Conservation (phyloP, 2,797 vertebrate genomes). For the Coregonus sp. region DNA sequence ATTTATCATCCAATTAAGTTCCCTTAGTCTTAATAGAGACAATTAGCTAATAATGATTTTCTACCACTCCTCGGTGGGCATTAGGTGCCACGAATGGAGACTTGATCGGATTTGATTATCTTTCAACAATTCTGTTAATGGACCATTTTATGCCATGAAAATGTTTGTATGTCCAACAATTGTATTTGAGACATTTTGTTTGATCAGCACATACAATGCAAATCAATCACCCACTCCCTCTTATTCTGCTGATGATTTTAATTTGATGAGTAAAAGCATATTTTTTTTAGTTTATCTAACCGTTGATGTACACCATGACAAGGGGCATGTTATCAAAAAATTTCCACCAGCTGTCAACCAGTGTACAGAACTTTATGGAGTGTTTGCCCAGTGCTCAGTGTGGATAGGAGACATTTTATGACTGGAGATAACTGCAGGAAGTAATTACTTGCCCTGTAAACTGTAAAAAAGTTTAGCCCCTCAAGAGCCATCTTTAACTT, state of each 20-base stretch:
- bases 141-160: background rate
- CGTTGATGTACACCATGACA: conserved; percentile 20
- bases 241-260: conserved; percentile 23
- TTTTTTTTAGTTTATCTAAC: background rate
- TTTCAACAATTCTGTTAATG: background rate
- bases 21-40: background rate
- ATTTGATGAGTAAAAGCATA: background rate
- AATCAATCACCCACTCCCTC: background rate
- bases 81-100: background rate
- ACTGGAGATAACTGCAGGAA: conserved; percentile 15
- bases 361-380: conserved; percentile 30
- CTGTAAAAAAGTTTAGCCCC: background rate
- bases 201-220: conserved; percentile 6
- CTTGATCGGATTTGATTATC: background rate
- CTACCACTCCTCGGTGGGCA: background rate
- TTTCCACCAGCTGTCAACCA: conserved; percentile 14
- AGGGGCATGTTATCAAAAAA: conserved; percentile 26
- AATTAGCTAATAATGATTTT: conserved; percentile 24
- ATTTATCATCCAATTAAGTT: background rate
- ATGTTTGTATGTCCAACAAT: background rate
- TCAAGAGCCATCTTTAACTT: conserved; percentile 37
- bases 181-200: background rate
- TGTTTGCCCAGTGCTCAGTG: conserved; percentile 19
- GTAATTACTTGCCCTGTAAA: conserved; percentile 17
- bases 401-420: conserved; percentile 14